Base-by-base conservation (phyloP, 23 tunicate genomes). In the Aplidium turbinatum region DNA sequence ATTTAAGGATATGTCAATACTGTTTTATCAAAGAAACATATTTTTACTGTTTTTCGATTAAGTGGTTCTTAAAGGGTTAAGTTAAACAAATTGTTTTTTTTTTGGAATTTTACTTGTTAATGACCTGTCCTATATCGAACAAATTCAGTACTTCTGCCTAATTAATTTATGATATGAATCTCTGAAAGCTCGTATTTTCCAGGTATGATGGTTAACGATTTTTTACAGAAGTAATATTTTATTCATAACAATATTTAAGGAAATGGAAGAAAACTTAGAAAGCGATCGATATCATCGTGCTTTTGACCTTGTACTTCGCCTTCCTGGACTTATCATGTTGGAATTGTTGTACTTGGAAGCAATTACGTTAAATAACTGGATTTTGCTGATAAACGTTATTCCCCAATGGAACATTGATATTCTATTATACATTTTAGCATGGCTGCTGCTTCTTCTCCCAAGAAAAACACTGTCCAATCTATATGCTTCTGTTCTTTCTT, bases 281-380 rank as follows among this genome's bases (percentile, higher is more conserved):
- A n/a, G n/a, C n/a, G n/a, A n/a, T n/a, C n/a, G n/a, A n/a, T n/a
- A n/a, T n/a, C n/a, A n/a, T n/a, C n/a, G 69, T 3, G 35, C 35
- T 5, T 25, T 75, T 51, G 81, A 64, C 26, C 48, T 83, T 31
- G 40, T 83, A 18, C 77, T 85, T 42, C 63, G 91, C 25, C 4
- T 69, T 1, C 91, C 91, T 46, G 91, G 80, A 0, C 53, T 85
- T 6, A 3, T 85, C 5, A 38, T 85, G 72, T 20, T 85, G 38
- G 91, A 85, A 68, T 38, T 85, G 78, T 39, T 85, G 72, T 85
- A 77, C 63, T 57, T 85, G 91, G 91, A 74, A 47, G 45, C 42
- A 26, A 42, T 85, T 0, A 65, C 83, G 29, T 38, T 85, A 36
- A 77, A 77, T 38, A 77, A 77, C 32, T 34, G 50, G 26, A 27